A percentile compares a stretch with the other conserved stretches of the same genome.
Conservation (phyloP, 1,140 invertebrate genomes). For the Bombus confusus region DNA sequence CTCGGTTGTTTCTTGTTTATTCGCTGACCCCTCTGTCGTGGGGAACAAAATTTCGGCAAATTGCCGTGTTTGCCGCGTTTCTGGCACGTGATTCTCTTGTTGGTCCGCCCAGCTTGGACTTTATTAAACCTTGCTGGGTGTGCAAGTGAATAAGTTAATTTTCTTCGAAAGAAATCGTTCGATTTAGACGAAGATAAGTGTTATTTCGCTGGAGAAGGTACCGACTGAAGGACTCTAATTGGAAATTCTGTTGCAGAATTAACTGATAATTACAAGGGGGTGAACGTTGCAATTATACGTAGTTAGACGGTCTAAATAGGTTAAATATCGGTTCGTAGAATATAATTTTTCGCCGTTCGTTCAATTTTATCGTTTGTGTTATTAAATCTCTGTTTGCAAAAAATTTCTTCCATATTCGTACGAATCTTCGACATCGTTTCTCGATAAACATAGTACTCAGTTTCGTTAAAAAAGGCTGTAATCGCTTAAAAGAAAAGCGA, state of each 20-base stretch:
- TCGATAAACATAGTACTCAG: not conserved
- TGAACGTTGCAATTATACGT: not conserved
- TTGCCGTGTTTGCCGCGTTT: slow-evolving; percentile 4
- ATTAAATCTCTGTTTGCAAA: not conserved
- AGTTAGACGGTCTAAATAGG: not conserved
- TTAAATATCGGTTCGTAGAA: not conserved
- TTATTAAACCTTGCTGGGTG: not conserved
- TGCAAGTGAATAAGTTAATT: slow-evolving; percentile 1
- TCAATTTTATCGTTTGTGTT: not conserved
- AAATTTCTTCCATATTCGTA: not conserved
- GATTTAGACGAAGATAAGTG: not conserved
- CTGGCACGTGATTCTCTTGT: slow-evolving; percentile 1
- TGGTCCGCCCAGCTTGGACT: not conserved
- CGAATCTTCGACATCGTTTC: not conserved
- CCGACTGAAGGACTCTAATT: not conserved
- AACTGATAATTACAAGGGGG: not conserved
- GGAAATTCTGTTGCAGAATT: not conserved
- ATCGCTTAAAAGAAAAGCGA: not conserved
- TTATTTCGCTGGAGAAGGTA: not conserved
- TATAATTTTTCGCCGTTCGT: not conserved
- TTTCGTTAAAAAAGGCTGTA: not conserved
- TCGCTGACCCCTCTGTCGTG: slow-evolving; percentile 5
- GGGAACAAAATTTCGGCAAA: slow-evolving; percentile 18
- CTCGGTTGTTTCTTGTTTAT: slow-evolving; percentile 30
- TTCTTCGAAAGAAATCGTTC: not conserved